A percentile compares a stretch with the other conserved stretches of the same genome.
Evolutionary conservation across 1,140 invertebrate genomes (phyloP).

Genomic region (Saccostrea cuccullata): DNA sequence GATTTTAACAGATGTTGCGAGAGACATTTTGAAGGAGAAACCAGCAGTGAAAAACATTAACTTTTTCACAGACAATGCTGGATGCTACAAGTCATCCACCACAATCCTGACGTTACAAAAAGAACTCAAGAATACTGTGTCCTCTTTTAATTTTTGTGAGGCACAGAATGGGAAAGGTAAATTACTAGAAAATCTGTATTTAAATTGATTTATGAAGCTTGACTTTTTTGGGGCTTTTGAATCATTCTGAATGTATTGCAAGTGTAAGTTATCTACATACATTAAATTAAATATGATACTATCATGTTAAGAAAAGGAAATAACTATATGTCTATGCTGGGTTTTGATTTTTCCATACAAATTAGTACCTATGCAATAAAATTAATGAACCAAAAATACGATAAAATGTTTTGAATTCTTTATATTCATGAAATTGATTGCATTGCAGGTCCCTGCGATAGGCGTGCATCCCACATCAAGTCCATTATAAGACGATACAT

Average conservation of each 20-base stretch:
- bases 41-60: neutral
- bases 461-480: neutral
- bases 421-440: too few relatives aligned
- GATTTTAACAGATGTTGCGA: neutral
- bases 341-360: too few relatives aligned
- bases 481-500: neutral
- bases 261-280: too few relatives aligned
- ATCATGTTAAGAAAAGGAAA: too few relatives aligned
- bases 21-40: neutral
- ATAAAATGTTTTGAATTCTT: too few relatives aligned
- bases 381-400: too few relatives aligned
- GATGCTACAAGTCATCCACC: neutral
- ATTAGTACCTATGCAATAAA: too few relatives aligned
- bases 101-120: neutral
- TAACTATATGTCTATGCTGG: too few relatives aligned
- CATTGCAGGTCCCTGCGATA: neutral
- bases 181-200: neutral
- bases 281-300: too few relatives aligned
- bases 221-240: too few relatives aligned
- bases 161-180: slow-evolving; percentile 20
- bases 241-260: too few relatives aligned
- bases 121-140: neutral
- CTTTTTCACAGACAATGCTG: neutral
- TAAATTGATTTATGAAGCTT: too few relatives aligned
- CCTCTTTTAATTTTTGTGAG: neutral